Percentiles rank a stretch among this genome's conserved stretches.
These are phyloP conservation scores for Pleuronectes platessa DNA, from an alignment of 2,113 vertebrate species.

Conservation along the genomic window DNA sequence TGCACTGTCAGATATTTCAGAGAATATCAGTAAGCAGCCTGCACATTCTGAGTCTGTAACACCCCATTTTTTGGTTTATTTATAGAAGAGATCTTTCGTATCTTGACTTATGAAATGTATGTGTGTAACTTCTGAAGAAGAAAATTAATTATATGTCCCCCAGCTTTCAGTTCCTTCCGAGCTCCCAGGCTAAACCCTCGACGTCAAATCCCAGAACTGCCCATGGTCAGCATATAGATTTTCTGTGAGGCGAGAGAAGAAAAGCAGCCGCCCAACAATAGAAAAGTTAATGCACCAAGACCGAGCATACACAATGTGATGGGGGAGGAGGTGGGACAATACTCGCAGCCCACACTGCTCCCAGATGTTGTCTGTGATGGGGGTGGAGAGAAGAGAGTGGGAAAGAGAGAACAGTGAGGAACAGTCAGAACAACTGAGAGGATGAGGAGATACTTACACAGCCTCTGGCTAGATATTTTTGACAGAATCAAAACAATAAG, in stretches of 20 bases:
- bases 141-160: conserved; percentile 2
- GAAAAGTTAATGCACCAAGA: conserved; percentile 65
- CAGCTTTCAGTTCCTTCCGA: not conserved
- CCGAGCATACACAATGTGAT: conserved; percentile 50
- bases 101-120: conserved; percentile 26
- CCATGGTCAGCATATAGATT: conserved; percentile 49
- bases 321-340: conserved; percentile 54
- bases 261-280: conserved; percentile 61
- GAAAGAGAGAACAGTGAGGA: conserved; percentile 27
- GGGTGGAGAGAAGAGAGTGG: conserved; percentile 24
- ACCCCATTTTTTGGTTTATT: conserved; percentile 42
- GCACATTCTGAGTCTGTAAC: conserved; percentile 41
- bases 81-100: conserved; percentile 36
- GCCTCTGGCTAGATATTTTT: conserved; percentile 35
- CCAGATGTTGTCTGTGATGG: conserved; percentile 38
- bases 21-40: conserved; percentile 31
- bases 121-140: conserved; percentile 16
- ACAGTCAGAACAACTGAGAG: conserved; percentile 35
- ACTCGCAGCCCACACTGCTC: conserved; percentile 36
- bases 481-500: conserved; percentile 41
- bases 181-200: conserved; percentile 20
- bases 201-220: conserved; percentile 28
- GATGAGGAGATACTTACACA: conserved; percentile 19
- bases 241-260: conserved; percentile 48
- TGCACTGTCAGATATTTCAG: conserved; percentile 35